Evolutionary conservation across 2,888 invertebrate species (phyloP).

Genomic region (Deilephila elpenor): DNA sequence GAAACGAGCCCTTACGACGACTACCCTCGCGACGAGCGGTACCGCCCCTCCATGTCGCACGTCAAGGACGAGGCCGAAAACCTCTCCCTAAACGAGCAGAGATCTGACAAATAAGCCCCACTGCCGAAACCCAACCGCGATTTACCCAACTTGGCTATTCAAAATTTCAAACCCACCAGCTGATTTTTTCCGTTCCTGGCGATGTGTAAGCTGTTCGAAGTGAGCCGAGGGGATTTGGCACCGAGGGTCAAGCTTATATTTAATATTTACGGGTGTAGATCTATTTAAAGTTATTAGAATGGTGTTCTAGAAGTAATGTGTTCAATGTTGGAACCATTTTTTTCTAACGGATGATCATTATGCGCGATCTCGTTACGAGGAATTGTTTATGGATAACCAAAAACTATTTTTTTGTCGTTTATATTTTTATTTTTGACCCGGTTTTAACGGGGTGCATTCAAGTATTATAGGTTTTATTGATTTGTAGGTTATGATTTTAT

Average conservation of each 20-base stretch:
- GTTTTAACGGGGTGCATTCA: constrained; percentile 78
- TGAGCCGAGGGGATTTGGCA: constrained; percentile 8
- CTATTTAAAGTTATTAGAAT: constrained; percentile 74
- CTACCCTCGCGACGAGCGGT: constrained; percentile 71
- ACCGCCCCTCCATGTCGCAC: constrained; percentile 74
- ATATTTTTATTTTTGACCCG: constrained; percentile 67
- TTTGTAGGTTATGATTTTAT: constrained; percentile 53
- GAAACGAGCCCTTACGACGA: constrained; percentile 79
- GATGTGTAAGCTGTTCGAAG: not conserved
- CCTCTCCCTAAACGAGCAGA: constrained; percentile 80
- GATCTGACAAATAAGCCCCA: constrained; percentile 75
- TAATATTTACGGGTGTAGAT: constrained; percentile 74
- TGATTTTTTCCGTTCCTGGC: not conserved
- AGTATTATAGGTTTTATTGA: constrained; percentile 80
- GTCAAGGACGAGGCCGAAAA: constrained; percentile 82
- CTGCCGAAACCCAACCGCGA: not conserved
- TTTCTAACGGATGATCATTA: constrained; percentile 56
- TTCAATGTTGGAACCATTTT: constrained; percentile 73
- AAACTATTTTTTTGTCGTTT: constrained; percentile 59
- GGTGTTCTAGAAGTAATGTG: constrained; percentile 76
- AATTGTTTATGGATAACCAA: constrained; percentile 74
- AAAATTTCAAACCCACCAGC: not conserved
- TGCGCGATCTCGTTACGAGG: constrained; percentile 68
- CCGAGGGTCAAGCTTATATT: constrained; percentile 18
- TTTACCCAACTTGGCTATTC: not conserved